Conservation (phyloP, 2,888 invertebrate species). For the Epiperipatus broadwayi region DNA sequence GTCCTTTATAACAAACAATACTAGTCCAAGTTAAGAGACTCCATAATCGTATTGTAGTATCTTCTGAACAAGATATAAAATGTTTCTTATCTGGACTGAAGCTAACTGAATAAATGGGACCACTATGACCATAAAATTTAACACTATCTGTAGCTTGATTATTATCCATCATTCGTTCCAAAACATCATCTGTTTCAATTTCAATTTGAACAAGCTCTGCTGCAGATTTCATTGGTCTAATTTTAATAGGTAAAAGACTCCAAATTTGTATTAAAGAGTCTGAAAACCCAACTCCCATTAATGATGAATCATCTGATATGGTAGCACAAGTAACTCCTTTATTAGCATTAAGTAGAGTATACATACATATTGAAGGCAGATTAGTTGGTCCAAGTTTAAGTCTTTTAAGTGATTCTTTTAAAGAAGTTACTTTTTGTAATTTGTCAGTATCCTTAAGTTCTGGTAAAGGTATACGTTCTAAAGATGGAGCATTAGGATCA, state of each 20-base stretch:
- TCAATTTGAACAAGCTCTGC: constrained; percentile 74
- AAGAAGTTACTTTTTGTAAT: constrained; percentile 66
- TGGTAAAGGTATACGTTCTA: constrained; percentile 76
- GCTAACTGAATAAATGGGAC: constrained; percentile 25
- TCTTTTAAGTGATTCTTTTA: constrained; percentile 68
- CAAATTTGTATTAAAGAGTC: constrained; percentile 72
- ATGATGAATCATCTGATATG: constrained; percentile 76
- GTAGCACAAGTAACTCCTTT: constrained; percentile 58
- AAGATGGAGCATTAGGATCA: constrained; percentile 86
- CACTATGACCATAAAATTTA: constrained; percentile 24
- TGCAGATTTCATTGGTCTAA: constrained; percentile 68
- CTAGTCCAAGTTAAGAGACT: constrained; percentile 91
- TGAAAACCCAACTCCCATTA: constrained; percentile 76
- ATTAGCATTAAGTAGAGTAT: constrained; percentile 76
- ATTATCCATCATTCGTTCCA: constrained; percentile 29
- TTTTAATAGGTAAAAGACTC: constrained; percentile 66
- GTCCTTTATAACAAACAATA: constrained; percentile 81
- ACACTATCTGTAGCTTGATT: too few relatives aligned
- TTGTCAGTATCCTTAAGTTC: constrained; percentile 86
- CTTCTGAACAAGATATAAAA: constrained; percentile 26
- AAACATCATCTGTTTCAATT: constrained; percentile 43
- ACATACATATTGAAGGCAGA: constrained; percentile 87
- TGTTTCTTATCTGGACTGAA: constrained; percentile 25
- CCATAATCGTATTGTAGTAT: constrained; percentile 59
- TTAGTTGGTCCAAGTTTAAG: constrained; percentile 61